phyloP scores from a whole-genome alignment of 2,888 invertebrate species.

The Cremastinae sp. region DNA sequence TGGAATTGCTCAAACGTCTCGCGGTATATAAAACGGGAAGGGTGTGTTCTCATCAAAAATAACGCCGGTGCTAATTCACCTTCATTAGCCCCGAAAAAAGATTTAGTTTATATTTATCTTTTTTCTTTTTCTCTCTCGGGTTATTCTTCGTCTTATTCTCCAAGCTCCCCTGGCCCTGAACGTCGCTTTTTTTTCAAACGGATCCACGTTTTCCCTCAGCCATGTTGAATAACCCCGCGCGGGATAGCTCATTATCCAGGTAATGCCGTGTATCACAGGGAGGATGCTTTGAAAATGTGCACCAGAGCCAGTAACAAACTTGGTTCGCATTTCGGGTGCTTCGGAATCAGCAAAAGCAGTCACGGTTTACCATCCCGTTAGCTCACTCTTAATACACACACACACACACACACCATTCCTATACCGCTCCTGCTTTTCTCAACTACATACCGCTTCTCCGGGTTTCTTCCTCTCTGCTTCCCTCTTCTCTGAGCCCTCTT shows the following conservation, averaged over 20 bases:
- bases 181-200: constrained; percentile 27
- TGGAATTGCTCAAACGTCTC: constrained; percentile 32
- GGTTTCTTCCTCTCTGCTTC: background rate
- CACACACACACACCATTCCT: no score
- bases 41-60: constrained; percentile 58
- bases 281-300: constrained; percentile 21
- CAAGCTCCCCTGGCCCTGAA: constrained; percentile 12
- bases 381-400: no score
- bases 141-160: constrained; percentile 21
- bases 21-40: constrained; percentile 48
- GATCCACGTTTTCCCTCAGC: constrained; percentile 47
- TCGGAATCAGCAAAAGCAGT: constrained; percentile 12
- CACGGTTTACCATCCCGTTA: constrained; percentile 17
- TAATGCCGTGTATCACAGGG: constrained; percentile 16
- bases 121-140: constrained; percentile 27
- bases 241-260: constrained; percentile 48
- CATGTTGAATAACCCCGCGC: constrained; percentile 39
- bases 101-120: constrained; percentile 66
- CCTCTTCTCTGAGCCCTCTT: constrained; percentile 10
- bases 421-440: no score
- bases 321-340: constrained; percentile 25
- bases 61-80: constrained; percentile 69
- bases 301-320: constrained; percentile 19
- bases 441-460: no score
- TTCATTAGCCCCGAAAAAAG: constrained; percentile 67